Percentiles rank a stretch among this genome's conserved stretches.
Conservation (phyloP, 2,113 vertebrate species). For the Leucopsar rothschildi region DNA sequence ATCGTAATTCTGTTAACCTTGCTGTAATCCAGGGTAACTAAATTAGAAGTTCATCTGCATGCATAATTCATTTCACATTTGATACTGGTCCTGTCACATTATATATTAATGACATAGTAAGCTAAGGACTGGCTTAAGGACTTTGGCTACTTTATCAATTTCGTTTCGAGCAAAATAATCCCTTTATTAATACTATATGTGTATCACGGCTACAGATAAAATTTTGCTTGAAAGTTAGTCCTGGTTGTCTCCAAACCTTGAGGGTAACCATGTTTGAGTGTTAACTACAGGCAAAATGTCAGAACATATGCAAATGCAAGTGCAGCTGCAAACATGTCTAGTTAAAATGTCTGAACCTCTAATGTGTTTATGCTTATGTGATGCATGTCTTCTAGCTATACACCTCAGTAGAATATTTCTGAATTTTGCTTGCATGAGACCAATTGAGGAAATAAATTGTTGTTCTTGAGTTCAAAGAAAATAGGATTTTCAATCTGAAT, state of each 20-base stretch:
- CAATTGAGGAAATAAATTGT: background rate
- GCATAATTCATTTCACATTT: slow-evolving; percentile 26
- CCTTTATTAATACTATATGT: background rate
- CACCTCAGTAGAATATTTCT: background rate
- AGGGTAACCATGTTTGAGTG: background rate
- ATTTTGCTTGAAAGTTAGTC: background rate
- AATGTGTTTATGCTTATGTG: background rate
- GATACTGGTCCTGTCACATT: background rate
- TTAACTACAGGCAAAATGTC: background rate
- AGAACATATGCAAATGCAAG: background rate
- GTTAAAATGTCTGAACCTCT: background rate
- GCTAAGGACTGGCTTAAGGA: background rate
- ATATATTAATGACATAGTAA: slow-evolving; percentile 16
- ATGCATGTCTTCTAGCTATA: background rate
- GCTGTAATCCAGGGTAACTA: slow-evolving; percentile 21
- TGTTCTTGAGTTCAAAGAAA: background rate
- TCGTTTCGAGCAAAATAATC: background rate
- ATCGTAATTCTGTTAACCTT: slow-evolving; percentile 40
- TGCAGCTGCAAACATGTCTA: background rate
- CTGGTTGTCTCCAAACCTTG: background rate
- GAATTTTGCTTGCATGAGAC: background rate
- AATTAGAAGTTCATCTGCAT: slow-evolving; percentile 38
- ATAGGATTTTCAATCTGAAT: background rate
- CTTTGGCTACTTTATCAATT: background rate
- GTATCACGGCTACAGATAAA: background rate